Evolutionary conservation across 2,888 invertebrate genomes (phyloP).

Genomic region (Caenorhabditis angaria): DNA sequence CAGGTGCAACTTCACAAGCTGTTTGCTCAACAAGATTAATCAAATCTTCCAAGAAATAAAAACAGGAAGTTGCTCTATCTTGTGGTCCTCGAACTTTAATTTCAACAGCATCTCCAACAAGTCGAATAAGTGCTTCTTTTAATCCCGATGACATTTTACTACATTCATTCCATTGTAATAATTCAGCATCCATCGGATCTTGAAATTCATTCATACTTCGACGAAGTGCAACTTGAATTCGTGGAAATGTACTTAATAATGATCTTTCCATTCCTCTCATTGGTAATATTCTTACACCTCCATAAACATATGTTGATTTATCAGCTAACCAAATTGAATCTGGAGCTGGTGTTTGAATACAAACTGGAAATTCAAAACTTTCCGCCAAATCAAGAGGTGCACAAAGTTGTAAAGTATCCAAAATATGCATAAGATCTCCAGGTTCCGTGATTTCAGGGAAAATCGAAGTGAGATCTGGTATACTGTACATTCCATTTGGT

Average conservation of each 20-base stretch:
- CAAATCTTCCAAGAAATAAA: constrained; percentile 80
- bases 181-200: constrained; percentile 77
- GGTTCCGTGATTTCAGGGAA: constrained; percentile 80
- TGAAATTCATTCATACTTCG: constrained; percentile 76
- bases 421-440: constrained; percentile 78
- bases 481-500: constrained; percentile 80
- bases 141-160: constrained; percentile 80
- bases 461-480: constrained; percentile 81
- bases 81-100: constrained; percentile 74
- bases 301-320: constrained; percentile 46
- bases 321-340: constrained; percentile 50
- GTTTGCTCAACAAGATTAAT: constrained; percentile 76
- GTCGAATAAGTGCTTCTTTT: constrained; percentile 79
- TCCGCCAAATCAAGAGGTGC: constrained; percentile 68
- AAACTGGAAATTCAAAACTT: constrained; percentile 81
- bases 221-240: constrained; percentile 78
- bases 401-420: constrained; percentile 79
- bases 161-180: constrained; percentile 78
- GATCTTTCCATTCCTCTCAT: constrained; percentile 77
- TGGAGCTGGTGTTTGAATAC: constrained; percentile 73
- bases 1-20: constrained; percentile 79
- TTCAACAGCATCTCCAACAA: constrained; percentile 61
- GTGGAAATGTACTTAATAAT: constrained; percentile 80
- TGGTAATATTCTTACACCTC: constrained; percentile 73
- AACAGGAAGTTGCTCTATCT: constrained; percentile 73